These are phyloP conservation scores for Hylaeus volcanicus DNA, from an alignment of 1,140 invertebrate genomes.

Conservation along the genomic window DNA sequence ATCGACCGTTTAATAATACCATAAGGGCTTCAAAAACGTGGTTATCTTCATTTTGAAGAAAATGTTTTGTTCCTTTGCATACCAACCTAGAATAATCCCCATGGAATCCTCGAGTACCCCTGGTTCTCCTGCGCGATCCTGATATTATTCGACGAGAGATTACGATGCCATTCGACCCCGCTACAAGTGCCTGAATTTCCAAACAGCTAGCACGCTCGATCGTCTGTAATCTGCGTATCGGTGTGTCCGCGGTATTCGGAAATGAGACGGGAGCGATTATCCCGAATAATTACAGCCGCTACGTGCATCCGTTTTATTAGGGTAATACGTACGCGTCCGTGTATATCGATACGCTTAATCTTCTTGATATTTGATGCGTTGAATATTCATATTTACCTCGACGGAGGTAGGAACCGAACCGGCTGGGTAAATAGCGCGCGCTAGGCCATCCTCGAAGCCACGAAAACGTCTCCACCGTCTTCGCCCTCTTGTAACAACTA, in stretches of 20 bases:
- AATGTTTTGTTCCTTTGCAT: too few species aligned
- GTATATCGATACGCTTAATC: constrained; percentile 34
- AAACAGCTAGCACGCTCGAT: constrained; percentile 11
- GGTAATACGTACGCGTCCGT: constrained; percentile 23
- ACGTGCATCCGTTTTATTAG: constrained; percentile 41
- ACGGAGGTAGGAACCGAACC: not conserved
- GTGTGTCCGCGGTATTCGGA: constrained; percentile 4
- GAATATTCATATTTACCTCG: constrained; percentile 37
- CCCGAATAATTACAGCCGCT: constrained; percentile 39
- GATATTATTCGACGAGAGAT: constrained; percentile 36
- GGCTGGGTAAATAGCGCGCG: not conserved
- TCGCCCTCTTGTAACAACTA: not conserved
- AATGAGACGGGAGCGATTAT: constrained; percentile 45
- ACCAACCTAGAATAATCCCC: too few species aligned
- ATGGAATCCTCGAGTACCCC: too few species aligned
- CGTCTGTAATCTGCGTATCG: constrained; percentile 14
- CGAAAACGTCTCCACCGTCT: not conserved
- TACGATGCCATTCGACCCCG: constrained; percentile 17
- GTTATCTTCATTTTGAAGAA: too few species aligned
- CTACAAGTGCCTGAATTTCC: constrained; percentile 4
- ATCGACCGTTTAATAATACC: too few species aligned
- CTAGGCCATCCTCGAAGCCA: too few species aligned
- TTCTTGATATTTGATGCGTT: constrained; percentile 37
- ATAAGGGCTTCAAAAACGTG: too few species aligned
- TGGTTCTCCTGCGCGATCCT: not conserved